Evolutionary conservation across 2,113 vertebrate genomes (phyloP), one percentile per base, ranked within the genome.

Genomic region (Cephalophus harveyi): DNA sequence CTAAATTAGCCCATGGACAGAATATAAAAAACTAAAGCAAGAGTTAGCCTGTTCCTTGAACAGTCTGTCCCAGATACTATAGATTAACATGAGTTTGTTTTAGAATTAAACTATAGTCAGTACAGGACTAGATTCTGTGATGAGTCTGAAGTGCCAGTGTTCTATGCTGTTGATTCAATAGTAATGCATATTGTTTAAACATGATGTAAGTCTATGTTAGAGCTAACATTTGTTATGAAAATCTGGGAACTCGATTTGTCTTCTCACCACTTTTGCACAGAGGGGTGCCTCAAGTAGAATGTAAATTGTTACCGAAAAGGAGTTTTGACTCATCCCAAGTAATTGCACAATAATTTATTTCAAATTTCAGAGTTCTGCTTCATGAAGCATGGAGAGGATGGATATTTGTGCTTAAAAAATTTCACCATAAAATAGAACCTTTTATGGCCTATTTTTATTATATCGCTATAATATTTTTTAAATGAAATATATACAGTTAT

Each of bases 281-380:
- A 91, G 9, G 52, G 6, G 14, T 95, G n/a, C 13, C 46, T 94
- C 15, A 19, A 5, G 6, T 84, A 85, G 8, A 91, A 88, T 97
- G 28, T 64, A 59, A 95, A 92, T 88, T 64, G n/a, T 84, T 87
- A 74, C 79, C 9, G 30, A 88, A 94, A 95, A 79, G 55, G n/a
- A 57, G 23, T 91, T 90, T 76, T 91, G 60, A 79, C 5, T 79
- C 36, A 93, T 96, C 55, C 28, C 3, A 96, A 86, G 11, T 94
- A 95, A 95, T 87, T 86, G 30, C 36, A 25, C 36, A 60, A 36
- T 85, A 87, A 94, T 91, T 97, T 96, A 90, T 88, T 96, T 93
- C 57, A 94, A 96, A 93, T 87, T 33, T 62, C 82, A 33, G 52
- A 79, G 36, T 76, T 96, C n/a, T 97, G 83, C 64, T 89, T 83